Base-by-base conservation (phyloP, 2,888 invertebrate genomes). In the Pristionchus japonicus region DNA sequence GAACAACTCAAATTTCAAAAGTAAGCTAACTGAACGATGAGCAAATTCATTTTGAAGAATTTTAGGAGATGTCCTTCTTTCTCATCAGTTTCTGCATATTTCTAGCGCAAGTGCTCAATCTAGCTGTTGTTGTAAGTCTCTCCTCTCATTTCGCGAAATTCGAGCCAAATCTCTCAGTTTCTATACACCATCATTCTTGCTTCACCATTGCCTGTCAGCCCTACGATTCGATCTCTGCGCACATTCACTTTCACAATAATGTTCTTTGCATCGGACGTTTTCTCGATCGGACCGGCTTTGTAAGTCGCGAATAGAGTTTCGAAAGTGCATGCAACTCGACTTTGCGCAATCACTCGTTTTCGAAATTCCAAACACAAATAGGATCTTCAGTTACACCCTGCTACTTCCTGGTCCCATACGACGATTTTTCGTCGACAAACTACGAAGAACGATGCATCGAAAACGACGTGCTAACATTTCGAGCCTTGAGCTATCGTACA, bases 21-120 rank as follows among this genome's bases (percentile, higher is more conserved):
- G 57, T 57, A 23, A 13, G 7, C 17, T 13, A 23, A n/a, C 17
- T 17, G 17, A 23, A 17, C n/a, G 17, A 57, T 11, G 37, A 17
- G 9, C 3, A 31, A 37, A 13, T 37, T 17, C 27, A 31, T 9
- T 64, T n/a, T n/a, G n/a, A n/a, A n/a, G 9, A 9, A 6, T 57
- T 27, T 34, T 37, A 70, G 70, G 70, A 70, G 17, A 7, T 70
- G 2, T 70, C 70, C 27, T 70, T 70, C 17, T 70, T 70, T n/a
- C 37, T 70, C 11, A 70, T 70, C 27, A 70, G 70, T 70, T 70
- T 70, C 70, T 70, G 70, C 37, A 70, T 70, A 11, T 70, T 70
- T 37, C 4, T 70, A 13, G 70, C 70, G 34, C 70, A 70, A 37
- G 34, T 70, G 34, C 34, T 70, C 13, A 37, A 37, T 17, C 37